These are phyloP conservation scores for Meda fulgida DNA, from an alignment of 2,797 vertebrate species.

Conservation along the genomic window DNA sequence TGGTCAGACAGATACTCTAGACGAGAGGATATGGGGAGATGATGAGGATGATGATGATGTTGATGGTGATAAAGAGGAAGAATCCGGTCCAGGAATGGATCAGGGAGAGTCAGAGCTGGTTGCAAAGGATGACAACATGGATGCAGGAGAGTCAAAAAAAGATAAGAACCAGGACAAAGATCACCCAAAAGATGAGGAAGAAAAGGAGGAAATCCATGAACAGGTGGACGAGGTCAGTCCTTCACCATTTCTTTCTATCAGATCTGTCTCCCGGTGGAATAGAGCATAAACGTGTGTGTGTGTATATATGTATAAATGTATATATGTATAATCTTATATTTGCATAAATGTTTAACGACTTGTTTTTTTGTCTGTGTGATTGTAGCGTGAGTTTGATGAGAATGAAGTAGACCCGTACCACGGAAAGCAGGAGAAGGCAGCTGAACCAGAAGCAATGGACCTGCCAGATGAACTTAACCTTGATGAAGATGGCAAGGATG, in stretches of 20 bases:
- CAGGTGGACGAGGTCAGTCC: conserved; percentile 89
- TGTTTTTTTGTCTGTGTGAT: background rate
- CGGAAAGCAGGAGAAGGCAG: conserved; percentile 84
- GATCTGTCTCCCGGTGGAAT: background rate
- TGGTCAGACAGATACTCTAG: conserved; percentile 90
- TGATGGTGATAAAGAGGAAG: conserved; percentile 85
- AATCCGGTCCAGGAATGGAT: conserved; percentile 94
- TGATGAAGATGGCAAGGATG: conserved; percentile 81
- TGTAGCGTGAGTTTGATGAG: conserved; percentile 93
- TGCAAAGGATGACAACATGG: conserved; percentile 91
- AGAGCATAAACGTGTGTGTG: background rate
- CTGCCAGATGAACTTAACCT: conserved; percentile 92
- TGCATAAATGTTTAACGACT: background rate
- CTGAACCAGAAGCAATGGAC: conserved; percentile 88
- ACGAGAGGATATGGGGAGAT: conserved; percentile 97
- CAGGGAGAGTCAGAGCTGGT: conserved; percentile 92
- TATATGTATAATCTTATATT: no score
- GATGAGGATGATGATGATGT: conserved; percentile 81
- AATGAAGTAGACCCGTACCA: conserved; percentile 95
- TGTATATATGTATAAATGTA: background rate
- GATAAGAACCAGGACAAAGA: conserved; percentile 80
- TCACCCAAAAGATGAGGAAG: conserved; percentile 72
- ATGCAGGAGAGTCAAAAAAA: conserved; percentile 81
- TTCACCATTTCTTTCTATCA: background rate
- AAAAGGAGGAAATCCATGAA: conserved; percentile 88